These are phyloP conservation scores for Tenodera sinensis DNA, from an alignment of 2,888 invertebrate species.

Conservation along the genomic window DNA sequence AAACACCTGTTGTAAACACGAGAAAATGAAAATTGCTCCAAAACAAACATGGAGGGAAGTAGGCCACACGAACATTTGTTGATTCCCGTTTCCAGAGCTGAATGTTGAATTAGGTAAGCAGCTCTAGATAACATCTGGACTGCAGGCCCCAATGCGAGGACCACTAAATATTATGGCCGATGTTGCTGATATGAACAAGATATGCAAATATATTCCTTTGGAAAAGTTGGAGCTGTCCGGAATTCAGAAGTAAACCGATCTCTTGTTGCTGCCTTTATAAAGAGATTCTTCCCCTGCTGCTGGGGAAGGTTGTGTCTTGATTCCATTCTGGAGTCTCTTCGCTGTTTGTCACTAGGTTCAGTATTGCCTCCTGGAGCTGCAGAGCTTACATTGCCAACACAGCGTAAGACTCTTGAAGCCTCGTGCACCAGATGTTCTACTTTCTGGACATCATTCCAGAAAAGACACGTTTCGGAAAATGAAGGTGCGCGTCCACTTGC, in stretches of 20 bases:
- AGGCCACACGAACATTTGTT: not conserved
- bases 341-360: not conserved
- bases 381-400: not conserved
- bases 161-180: not conserved
- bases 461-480: too few species aligned
- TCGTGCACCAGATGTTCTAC: too few species aligned
- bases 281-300: not conserved
- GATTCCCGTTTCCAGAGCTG: not conserved
- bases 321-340: not conserved
- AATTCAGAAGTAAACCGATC: not conserved
- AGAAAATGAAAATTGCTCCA: too few species aligned
- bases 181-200: not conserved
- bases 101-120: not conserved
- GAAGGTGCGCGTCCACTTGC: too few species aligned
- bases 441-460: too few species aligned
- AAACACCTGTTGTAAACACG: too few species aligned
- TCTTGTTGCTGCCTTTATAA: not conserved
- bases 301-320: not conserved
- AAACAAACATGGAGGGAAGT: not conserved
- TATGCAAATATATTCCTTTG: slow-evolving; percentile 1
- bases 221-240: not conserved
- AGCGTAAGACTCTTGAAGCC: too few species aligned
- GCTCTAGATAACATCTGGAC: not conserved
- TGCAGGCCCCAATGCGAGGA: not conserved
- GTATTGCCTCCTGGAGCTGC: not conserved